These are phyloP conservation scores for Terebella lapidaria DNA, from an alignment of 2,888 invertebrate genomes.

Conservation along the genomic window DNA sequence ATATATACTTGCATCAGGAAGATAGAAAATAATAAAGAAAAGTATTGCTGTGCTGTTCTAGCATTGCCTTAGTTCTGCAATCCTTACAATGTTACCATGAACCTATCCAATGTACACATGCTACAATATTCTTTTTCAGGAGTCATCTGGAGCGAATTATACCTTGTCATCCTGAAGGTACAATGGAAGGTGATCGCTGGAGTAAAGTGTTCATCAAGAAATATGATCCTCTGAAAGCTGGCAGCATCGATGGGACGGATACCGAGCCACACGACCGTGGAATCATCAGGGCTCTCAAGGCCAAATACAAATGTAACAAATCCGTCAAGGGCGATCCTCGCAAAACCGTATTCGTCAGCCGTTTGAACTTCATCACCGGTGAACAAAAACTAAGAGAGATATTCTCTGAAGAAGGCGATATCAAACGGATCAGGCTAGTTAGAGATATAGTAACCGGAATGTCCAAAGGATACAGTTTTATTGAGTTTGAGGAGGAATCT, in stretches of 20 bases:
- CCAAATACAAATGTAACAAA: constrained; percentile 52
- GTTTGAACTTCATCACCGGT: constrained; percentile 66
- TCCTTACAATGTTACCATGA: too few relatives aligned
- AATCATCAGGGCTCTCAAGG: constrained; percentile 66
- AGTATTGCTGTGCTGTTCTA: too few relatives aligned
- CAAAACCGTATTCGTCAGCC: constrained; percentile 70
- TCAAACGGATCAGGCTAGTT: constrained; percentile 62
- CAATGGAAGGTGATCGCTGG: too few relatives aligned
- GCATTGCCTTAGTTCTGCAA: too few relatives aligned
- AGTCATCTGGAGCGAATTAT: too few relatives aligned
- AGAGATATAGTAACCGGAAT: constrained; percentile 77
- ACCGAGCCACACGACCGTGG: constrained; percentile 75
- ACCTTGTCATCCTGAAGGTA: too few relatives aligned
- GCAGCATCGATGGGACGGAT: constrained; percentile 84
- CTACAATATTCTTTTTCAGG: too few relatives aligned
- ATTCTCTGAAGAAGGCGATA: constrained; percentile 62
- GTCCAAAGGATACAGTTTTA: constrained; percentile 78
- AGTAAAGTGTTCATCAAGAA: too few relatives aligned
- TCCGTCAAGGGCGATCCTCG: constrained; percentile 65
- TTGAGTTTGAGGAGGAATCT: constrained; percentile 68
- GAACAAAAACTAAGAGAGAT: constrained; percentile 59
- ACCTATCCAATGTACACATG: too few relatives aligned
- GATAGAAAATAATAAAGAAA: too few relatives aligned
- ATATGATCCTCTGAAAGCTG: constrained; percentile 77
- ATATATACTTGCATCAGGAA: too few relatives aligned